phyloP scores from a whole-genome alignment of 2,888 invertebrate genomes.

The Metallyticus violacea region DNA sequence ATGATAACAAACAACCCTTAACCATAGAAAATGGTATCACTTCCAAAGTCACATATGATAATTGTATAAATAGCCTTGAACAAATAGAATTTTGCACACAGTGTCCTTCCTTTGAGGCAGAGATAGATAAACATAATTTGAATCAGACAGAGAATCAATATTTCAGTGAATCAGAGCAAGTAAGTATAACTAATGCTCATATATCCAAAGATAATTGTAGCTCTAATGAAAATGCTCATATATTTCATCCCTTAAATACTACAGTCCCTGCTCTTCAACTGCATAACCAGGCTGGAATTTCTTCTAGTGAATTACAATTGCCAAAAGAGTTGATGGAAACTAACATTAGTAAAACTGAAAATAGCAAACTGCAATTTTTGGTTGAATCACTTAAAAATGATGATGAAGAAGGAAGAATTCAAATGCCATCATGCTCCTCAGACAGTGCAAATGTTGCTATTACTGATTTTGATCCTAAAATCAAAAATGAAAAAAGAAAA shows the following conservation, averaged over 20 bases:
- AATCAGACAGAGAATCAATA: background rate
- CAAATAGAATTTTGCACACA: background rate
- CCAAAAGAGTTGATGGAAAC: background rate
- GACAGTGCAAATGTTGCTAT: background rate
- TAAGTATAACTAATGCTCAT: background rate
- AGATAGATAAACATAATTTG: no score
- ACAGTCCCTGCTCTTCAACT: background rate
- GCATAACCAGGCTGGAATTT: background rate
- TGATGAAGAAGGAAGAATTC: background rate
- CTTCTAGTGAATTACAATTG: background rate
- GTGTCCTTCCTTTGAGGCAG: background rate
- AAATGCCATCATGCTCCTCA: background rate
- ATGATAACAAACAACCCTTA: background rate
- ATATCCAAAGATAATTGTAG: background rate
- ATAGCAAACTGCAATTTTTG: background rate
- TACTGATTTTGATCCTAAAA: background rate
- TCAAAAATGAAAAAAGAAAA: background rate
- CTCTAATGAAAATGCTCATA: background rate
- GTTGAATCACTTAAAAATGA: background rate
- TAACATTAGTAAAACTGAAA: background rate
- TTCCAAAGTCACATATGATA: background rate
- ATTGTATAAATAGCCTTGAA: background rate
- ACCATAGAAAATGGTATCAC: background rate
- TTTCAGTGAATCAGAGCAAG: background rate
- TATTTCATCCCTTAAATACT: background rate